Base-by-base conservation (phyloP, 1,140 invertebrate species). In the Pseudomyrmex pallidus region DNA sequence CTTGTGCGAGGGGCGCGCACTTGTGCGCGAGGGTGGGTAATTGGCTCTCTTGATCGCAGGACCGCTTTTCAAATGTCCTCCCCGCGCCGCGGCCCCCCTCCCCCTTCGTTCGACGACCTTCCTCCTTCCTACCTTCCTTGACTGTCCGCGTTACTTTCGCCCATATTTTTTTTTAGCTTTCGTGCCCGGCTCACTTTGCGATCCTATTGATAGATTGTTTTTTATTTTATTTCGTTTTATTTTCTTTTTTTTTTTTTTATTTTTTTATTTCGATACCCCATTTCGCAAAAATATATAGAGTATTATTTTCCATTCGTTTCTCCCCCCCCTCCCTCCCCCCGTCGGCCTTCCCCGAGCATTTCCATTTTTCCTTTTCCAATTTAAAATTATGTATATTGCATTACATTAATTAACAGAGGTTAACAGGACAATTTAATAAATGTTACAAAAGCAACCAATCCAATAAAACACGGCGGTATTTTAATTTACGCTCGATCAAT, bases 41-140 rank as follows among this genome's bases (percentile, higher is more conserved):
- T 93, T 93, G 93, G 93, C 90, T 88, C 93, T 92, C 92, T 93
- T 91, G 93, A 93, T 93, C 92, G 91, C 72, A 89, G 86, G 82
- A 85, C 87, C 83, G 88, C 86, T 87, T 90, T 91, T 90, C 89
- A 91, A 35, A 90, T 89, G 87, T 87, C 82, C 87, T 52, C 13
- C 48, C 17, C 35, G 35, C 74, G 48, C 25, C n/a, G 22, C n/a
- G 22, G 0, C 4, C 22, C 46, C 82, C 83, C 20, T 25, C 52
- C n/a, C 57, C n/a, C n/a, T 9, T 17, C n/a, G 8, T 20, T 20
- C n/a, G 54, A n/a, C 35, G 5, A n/a, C 52, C 50, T 48, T 46
- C 59, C 61, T 22, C 44, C 50, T 48, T 46, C 59, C 61, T 22
- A 44, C 35, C 74, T 78, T 78, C 50, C 74, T 68, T 78, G 74